Base-by-base conservation (phyloP, 1,140 invertebrate genomes). In the Papilio xuthus region DNA sequence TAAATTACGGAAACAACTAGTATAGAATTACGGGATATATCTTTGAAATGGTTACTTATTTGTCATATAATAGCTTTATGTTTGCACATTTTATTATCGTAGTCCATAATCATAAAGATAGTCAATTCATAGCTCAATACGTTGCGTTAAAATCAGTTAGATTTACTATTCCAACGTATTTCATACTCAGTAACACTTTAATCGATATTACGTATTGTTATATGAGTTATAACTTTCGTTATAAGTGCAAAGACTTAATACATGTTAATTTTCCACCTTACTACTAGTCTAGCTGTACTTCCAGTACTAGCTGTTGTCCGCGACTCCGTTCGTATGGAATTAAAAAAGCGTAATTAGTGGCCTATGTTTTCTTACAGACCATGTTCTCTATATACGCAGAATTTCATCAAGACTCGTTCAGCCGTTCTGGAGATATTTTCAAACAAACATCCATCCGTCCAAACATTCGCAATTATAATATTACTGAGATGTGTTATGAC, bases 81-180 rank as follows among this genome's bases (percentile, higher is more conserved):
- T 67, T 67, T 28, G 26, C 23, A 28, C 2, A 28, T 67, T 67
- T 67, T 28, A 60, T 60, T 60, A 60, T 26, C 60, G 4, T 28
- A 67, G 13, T 67, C 60, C 60, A 67, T 67, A 67, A 67, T 67
- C 60, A 67, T 67, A 28, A 67, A 67, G 60, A 67, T 67, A 67
- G 60, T 67, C 23, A 67, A 67, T 67, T 28, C 60, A 67, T 28
- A 67, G 60, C 60, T 67, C 26, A 15, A 67, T 67, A 26, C 56
- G 60, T 32, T 28, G 12, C 60, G 26, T 67, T 0, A 67, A 10
- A 28, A 67, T 60, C 23, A 60, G 56, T 23, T 4, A 67, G 4
- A 67, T 28, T 67, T 67, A 67, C 26, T 67, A 26, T 67, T 67
- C 26, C 1, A 28, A 28, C 60, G 13, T 67, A 26, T 28, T 28